Percentiles rank a stretch among this genome's conserved stretches.
Evolutionary conservation across 2,797 vertebrate species (phyloP).

Genomic region (Synanceia verrucosa): DNA sequence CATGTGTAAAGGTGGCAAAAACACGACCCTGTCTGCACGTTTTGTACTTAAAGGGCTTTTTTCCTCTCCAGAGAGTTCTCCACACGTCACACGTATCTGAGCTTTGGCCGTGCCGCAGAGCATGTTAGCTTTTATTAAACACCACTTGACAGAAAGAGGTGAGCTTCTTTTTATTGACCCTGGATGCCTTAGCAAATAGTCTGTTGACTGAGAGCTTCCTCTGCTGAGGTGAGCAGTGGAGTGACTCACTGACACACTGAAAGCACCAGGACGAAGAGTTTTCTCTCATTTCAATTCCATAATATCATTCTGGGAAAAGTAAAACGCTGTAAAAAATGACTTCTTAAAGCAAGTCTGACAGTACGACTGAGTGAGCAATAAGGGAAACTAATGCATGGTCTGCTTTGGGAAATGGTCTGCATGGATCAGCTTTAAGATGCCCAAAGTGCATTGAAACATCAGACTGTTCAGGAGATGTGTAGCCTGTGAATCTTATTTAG

Average conservation of each 20-base stretch:
- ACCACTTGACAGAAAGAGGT: conserved; percentile 55
- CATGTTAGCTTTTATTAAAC: conserved; percentile 67
- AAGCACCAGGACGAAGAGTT: neutral
- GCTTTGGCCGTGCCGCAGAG: conserved; percentile 13
- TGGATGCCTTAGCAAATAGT: conserved; percentile 48
- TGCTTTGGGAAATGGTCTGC: conserved; percentile 37
- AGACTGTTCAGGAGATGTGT: conserved; percentile 16
- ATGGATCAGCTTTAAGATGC: conserved; percentile 29
- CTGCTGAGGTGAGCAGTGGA: conserved; percentile 10
- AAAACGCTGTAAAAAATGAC: neutral
- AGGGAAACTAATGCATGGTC: conserved; percentile 39
- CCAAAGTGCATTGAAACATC: conserved; percentile 40
- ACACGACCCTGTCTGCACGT: conserved; percentile 11
- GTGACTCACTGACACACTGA: neutral
- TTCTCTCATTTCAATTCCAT: neutral
- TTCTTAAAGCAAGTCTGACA: neutral
- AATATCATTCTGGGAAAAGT: neutral
- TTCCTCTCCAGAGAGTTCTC: conserved; percentile 4
- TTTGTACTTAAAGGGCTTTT: conserved; percentile 37
- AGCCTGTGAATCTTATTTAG: neutral
- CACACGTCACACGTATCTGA: conserved; percentile 13
- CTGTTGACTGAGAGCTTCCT: conserved; percentile 61
- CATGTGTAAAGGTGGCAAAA: conserved; percentile 4
- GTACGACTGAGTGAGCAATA: neutral
- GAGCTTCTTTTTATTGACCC: conserved; percentile 63